These are phyloP conservation scores for Heliconius eleuchia DNA, from an alignment of 1,140 invertebrate species.

Conservation along the genomic window DNA sequence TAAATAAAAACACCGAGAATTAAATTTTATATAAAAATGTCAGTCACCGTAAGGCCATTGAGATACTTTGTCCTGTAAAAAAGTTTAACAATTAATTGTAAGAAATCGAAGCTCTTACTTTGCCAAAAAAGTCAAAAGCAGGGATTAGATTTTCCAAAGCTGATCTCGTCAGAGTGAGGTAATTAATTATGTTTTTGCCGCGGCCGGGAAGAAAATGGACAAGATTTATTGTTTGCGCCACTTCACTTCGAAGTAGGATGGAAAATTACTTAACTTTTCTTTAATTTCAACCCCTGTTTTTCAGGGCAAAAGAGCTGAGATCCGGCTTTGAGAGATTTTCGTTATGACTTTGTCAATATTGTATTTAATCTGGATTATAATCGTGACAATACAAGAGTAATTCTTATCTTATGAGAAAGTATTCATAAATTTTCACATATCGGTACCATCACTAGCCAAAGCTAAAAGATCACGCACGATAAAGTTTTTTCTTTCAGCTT, in stretches of 20 bases:
- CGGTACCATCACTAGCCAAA: neutral
- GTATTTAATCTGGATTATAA: conserved; percentile 35
- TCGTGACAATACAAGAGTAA: conserved; percentile 14
- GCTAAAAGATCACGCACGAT: neutral
- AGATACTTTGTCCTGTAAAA: conserved; percentile 18
- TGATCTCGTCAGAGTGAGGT: conserved; percentile 57
- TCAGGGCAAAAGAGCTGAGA: conserved; percentile 50
- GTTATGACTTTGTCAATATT: conserved; percentile 47
- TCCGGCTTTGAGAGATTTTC: conserved; percentile 51
- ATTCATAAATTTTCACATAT: neutral
- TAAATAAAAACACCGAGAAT: neutral
- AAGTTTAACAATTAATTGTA: conserved; percentile 22
- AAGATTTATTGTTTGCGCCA: conserved; percentile 74
- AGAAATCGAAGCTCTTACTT: conserved; percentile 58
- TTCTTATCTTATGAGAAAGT: neutral
- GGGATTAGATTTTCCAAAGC: conserved; percentile 62
- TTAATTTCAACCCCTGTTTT: conserved; percentile 58
- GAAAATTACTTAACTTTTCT: conserved; percentile 64
- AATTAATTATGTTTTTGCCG: conserved; percentile 76
- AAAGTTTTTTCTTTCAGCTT: too few relatives aligned
- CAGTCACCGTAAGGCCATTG: neutral
- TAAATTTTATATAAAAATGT: neutral
- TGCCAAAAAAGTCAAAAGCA: conserved; percentile 65
- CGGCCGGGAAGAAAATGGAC: conserved; percentile 62
- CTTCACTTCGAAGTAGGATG: conserved; percentile 46